phyloP scores from a whole-genome alignment of 1,140 invertebrate species.

The Streblospio benedicti region DNA sequence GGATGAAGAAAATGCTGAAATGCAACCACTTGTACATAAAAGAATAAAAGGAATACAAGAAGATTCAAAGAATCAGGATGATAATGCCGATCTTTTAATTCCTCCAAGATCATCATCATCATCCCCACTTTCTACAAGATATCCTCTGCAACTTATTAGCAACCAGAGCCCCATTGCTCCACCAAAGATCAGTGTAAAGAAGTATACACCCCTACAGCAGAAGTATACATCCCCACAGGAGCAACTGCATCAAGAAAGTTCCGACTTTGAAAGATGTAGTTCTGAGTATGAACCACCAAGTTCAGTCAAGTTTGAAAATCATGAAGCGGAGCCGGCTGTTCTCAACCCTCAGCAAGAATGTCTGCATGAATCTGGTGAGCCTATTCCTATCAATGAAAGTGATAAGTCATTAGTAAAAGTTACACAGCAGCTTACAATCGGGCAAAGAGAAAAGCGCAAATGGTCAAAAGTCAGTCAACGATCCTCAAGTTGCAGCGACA shows the following conservation, averaged over 20 bases:
- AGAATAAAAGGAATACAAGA: too few relatives aligned
- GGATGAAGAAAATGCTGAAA: slow-evolving; percentile 60
- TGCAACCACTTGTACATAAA: slow-evolving; percentile 27
- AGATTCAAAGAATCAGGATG: too few relatives aligned
- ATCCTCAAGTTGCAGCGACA: slow-evolving; percentile 41
- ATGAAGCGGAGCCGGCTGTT: slow-evolving; percentile 81
- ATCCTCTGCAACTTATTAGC: neutral
- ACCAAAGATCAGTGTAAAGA: neutral
- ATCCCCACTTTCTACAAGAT: slow-evolving; percentile 7
- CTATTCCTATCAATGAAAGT: too few relatives aligned
- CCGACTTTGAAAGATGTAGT: slow-evolving; percentile 27
- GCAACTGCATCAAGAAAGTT: slow-evolving; percentile 16
- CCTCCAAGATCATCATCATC: too few relatives aligned
- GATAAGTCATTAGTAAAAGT: too few relatives aligned
- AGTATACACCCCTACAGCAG: too few relatives aligned
- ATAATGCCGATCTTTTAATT: too few relatives aligned
- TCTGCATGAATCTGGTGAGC: too few relatives aligned
- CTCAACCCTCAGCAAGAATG: slow-evolving; percentile 60
- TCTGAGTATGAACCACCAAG: slow-evolving; percentile 65
- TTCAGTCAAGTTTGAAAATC: slow-evolving; percentile 78
- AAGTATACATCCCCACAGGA: neutral
- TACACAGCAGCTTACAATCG: too few relatives aligned
- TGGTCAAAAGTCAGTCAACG: slow-evolving; percentile 61
- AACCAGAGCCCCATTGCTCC: neutral
- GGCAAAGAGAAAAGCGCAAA: slow-evolving; percentile 74